Conservation (phyloP, 2,888 invertebrate genomes). For the Cephalotes varians region DNA sequence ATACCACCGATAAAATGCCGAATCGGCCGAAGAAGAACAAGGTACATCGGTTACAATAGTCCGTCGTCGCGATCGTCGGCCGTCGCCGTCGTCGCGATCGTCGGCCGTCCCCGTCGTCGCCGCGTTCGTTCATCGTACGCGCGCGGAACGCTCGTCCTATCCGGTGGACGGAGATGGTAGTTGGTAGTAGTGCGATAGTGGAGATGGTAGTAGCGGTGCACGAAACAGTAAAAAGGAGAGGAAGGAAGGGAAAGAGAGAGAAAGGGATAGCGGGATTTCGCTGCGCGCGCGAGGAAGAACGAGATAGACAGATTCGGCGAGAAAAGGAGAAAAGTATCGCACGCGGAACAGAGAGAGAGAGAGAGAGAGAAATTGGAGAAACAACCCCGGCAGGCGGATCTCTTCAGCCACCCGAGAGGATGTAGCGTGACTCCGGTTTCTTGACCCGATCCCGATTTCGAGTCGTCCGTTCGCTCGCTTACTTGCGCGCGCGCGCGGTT, state of each 20-base stretch:
- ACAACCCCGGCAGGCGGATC: slow-evolving; percentile 72
- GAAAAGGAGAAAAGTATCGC: background rate
- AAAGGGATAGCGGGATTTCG: slow-evolving; percentile 27
- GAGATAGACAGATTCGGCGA: background rate
- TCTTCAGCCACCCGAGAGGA: slow-evolving; percentile 68
- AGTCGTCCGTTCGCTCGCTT: background rate
- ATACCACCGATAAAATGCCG: slow-evolving; percentile 73
- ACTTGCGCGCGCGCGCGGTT: background rate
- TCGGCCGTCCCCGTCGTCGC: too few relatives aligned
- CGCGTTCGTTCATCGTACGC: slow-evolving; percentile 22
- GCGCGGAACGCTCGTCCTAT: slow-evolving; percentile 30
- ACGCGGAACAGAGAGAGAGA: slow-evolving; percentile 2
- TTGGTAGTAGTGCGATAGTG: slow-evolving; percentile 54
- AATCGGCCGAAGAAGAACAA: slow-evolving; percentile 83
- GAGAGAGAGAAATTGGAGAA: slow-evolving; percentile 65
- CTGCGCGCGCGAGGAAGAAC: background rate
- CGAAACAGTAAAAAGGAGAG: slow-evolving; percentile 51
- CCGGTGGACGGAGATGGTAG: slow-evolving; percentile 54
- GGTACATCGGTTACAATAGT: slow-evolving; percentile 77
- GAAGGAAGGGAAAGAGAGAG: slow-evolving; percentile 53
- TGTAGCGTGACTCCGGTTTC: slow-evolving; percentile 72
- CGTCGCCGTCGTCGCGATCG: slow-evolving; percentile 15
- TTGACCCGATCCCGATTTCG: slow-evolving; percentile 56
- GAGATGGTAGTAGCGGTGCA: background rate
- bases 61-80: slow-evolving; percentile 27